Evolutionary conservation across 2,888 invertebrate species (phyloP), one percentile per base, ranked within the genome.

Genomic region (Dermolepida albohirtum): DNA sequence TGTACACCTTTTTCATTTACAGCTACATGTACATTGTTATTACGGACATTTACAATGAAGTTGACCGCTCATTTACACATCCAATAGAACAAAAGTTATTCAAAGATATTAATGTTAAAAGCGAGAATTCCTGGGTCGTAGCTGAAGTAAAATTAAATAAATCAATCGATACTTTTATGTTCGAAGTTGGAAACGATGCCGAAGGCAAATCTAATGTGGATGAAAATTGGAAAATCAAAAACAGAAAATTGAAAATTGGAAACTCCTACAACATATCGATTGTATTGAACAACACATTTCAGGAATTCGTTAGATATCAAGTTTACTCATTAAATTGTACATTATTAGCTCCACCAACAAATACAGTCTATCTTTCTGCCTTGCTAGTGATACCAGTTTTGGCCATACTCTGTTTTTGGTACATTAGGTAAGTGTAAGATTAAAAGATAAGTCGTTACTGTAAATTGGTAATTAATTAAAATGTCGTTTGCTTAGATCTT

Each of bases 311-410:
- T 14, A 51, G 64, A 51, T 22, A 40, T 6, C 4, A 12, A 12
- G 16, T 17, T 0, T 64, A 62, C 29, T 8, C 27, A 16, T 10
- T 52, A 40, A 11, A 7, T 5, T 10, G 27, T 0, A 39, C 14
- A 2, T 5, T 27, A 5, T 6, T 39, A 11, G 49, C 51, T 2
- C 2, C 55, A 22, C 39, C 59, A 10, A 17, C 34, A 5, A 54
- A 41, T 55, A 39, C 16, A 40, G 12, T 7, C 1, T 54, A 59
- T 2, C 62, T 71, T 5, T 59, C 54, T 50, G 57, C 66, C 12
- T 70, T 74, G 59, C 14, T 74, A 4, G 34, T 74, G 49, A 16
- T 73, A 17, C 47, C 71, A 10, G 22, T 73, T 10, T 66, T 71
- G 14, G n/a, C 66, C 10, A n/a, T 69, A 49, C 1, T 59, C 12